phyloP scores from a whole-genome alignment of 2,888 invertebrate species.

The Xestoiulus laeticollis region DNA sequence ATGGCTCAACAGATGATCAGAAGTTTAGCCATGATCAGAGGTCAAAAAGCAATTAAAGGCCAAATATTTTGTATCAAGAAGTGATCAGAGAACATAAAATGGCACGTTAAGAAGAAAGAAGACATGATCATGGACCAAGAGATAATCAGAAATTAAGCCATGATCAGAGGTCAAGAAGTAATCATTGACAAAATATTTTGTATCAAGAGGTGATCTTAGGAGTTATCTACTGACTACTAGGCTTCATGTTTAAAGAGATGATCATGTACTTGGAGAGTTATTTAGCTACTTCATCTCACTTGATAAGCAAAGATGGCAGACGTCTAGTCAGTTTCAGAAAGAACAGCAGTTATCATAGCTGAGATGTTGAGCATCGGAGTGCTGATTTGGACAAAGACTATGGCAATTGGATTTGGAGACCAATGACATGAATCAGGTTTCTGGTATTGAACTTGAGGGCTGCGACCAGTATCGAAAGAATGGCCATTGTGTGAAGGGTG shows the following conservation, averaged over 20 bases:
- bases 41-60: too few species aligned
- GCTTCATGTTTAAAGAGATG: too few species aligned
- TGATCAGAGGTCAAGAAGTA: not conserved
- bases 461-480: not conserved
- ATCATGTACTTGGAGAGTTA: not conserved
- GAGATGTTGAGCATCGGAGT: not conserved
- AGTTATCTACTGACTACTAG: too few species aligned
- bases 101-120: too few species aligned
- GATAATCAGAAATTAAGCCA: not conserved
- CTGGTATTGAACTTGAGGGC: not conserved
- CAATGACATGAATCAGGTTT: not conserved
- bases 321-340: not conserved
- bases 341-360: not conserved
- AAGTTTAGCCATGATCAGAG: too few species aligned
- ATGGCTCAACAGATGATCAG: not conserved
- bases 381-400: constrained; percentile 10
- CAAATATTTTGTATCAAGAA: too few species aligned
- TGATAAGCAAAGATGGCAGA: not conserved
- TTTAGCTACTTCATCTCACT: not conserved
- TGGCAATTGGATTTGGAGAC: not conserved
- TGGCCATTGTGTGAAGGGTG: not conserved
- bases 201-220: too few species aligned
- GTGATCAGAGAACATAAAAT: too few species aligned
- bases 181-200: too few species aligned
- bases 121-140: too few species aligned